phyloP scores from a whole-genome alignment of 2,113 vertebrate genomes.

The Stigmatopora nigra region DNA sequence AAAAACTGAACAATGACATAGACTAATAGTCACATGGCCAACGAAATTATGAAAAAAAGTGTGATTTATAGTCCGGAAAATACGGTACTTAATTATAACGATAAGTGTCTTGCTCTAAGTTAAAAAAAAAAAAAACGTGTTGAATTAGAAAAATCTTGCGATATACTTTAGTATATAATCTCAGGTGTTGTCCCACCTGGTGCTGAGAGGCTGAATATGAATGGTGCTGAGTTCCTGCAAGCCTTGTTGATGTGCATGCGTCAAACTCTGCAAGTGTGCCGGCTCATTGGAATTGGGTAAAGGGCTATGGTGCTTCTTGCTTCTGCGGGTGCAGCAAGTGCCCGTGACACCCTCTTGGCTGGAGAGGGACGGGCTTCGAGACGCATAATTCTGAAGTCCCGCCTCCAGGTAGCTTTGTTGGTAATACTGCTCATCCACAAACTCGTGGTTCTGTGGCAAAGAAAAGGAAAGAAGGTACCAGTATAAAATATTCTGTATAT shows the following conservation, averaged over 20 bases:
- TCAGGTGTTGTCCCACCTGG: slow-evolving; percentile 73
- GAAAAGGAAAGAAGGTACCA: too few species aligned
- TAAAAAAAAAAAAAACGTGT: too few species aligned
- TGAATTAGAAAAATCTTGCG: too few species aligned
- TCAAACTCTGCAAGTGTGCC: slow-evolving; percentile 80
- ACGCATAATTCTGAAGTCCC: slow-evolving; percentile 83
- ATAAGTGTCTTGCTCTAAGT: too few species aligned
- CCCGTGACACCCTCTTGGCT: slow-evolving; percentile 79
- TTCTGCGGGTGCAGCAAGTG: slow-evolving; percentile 87
- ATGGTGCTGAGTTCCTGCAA: slow-evolving; percentile 98
- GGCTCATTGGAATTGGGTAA: slow-evolving; percentile 83
- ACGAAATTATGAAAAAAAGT: too few species aligned
- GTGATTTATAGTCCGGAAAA: too few species aligned
- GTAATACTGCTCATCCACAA: slow-evolving; percentile 92
- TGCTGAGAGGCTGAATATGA: slow-evolving; percentile 90
- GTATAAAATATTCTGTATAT: too few species aligned
- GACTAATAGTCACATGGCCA: too few species aligned
- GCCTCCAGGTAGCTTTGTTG: slow-evolving; percentile 96
- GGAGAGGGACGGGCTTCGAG: slow-evolving; percentile 85
- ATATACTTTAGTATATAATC: not conserved
- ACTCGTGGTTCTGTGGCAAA: slow-evolving; percentile 86
- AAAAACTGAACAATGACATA: too few species aligned
- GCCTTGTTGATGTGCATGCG: slow-evolving; percentile 76
- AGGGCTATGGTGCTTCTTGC: slow-evolving; percentile 82
- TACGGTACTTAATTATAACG: too few species aligned